These are phyloP conservation scores for Acleris literana DNA, from an alignment of 2,888 invertebrate species.

Conservation along the genomic window DNA sequence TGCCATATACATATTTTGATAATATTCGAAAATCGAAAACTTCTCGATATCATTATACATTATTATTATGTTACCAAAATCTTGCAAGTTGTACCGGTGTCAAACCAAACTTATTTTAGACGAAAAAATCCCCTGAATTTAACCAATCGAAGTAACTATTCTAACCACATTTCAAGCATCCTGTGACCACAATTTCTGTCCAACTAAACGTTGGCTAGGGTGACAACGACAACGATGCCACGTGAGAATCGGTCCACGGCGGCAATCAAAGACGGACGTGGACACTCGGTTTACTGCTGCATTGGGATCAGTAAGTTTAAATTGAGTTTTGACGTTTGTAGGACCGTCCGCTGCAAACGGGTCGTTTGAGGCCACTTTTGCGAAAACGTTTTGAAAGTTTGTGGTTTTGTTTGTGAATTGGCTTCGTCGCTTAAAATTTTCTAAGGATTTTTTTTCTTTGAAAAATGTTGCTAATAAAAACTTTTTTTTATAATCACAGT, in stretches of 20 bases:
- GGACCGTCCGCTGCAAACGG: slow-evolving; percentile 33
- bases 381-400: slow-evolving; percentile 31
- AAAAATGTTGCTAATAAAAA: too few relatives aligned
- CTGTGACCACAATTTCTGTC: slow-evolving; percentile 20
- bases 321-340: slow-evolving; percentile 38
- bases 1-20: too few relatives aligned
- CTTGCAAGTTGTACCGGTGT: background rate
- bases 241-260: slow-evolving; percentile 25
- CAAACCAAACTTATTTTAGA: background rate
- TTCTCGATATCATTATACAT: too few relatives aligned
- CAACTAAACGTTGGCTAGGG: slow-evolving; percentile 9
- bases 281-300: slow-evolving; percentile 28
- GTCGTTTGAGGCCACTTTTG: slow-evolving; percentile 35
- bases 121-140: background rate
- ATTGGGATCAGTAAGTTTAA: slow-evolving; percentile 35
- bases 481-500: too few relatives aligned
- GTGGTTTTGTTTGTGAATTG: slow-evolving; percentile 19
- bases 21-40: too few relatives aligned
- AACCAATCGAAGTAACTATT: slow-evolving; percentile 7
- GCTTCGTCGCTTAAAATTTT: background rate
- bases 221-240: slow-evolving; percentile 25
- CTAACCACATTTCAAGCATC: background rate
- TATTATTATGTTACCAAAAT: too few relatives aligned
- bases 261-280: slow-evolving; percentile 39
- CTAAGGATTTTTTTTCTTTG: too few relatives aligned